Evolutionary conservation across 2,888 invertebrate species (phyloP).

Genomic region (Trachelus tabidus): DNA sequence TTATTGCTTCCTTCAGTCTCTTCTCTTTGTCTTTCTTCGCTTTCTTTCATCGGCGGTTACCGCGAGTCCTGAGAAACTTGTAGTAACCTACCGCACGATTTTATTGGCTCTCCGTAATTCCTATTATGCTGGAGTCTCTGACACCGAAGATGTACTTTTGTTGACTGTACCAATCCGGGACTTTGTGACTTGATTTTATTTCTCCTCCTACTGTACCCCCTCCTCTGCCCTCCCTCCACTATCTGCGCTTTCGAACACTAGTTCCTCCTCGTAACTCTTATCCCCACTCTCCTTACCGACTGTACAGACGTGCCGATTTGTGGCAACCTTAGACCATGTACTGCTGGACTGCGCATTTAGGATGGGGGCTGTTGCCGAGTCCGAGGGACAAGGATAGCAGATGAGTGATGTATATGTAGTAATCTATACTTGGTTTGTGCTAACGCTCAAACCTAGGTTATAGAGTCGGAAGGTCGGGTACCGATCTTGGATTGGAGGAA

Average conservation of each 20-base stretch:
- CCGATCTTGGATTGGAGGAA: too few relatives aligned
- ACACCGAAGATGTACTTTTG: not conserved
- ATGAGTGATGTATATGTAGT: too few relatives aligned
- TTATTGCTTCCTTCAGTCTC: not conserved
- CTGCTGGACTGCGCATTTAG: too few relatives aligned
- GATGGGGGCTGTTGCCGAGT: too few relatives aligned
- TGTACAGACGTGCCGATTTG: not conserved
- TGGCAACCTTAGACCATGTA: not conserved
- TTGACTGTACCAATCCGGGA: not conserved
- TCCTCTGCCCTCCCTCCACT: not conserved
- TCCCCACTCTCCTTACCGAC: not conserved
- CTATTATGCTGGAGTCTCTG: not conserved
- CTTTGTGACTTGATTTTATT: not conserved
- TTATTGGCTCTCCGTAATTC: not conserved
- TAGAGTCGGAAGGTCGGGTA: too few relatives aligned
- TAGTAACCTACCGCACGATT: not conserved
- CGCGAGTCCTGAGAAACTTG: not conserved
- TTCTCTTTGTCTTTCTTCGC: too few relatives aligned
- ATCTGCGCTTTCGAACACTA: not conserved
- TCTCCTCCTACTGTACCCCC: not conserved
- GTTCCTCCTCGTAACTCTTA: not conserved
- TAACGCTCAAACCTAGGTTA: too few relatives aligned
- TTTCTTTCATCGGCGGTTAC: not conserved
- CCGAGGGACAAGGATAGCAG: too few relatives aligned
- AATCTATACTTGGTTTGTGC: too few relatives aligned